These are phyloP conservation scores for Hydra vulgaris DNA, from an alignment of 30 jellyfish, hydroid and myxozoan species.

Conservation along the genomic window DNA sequence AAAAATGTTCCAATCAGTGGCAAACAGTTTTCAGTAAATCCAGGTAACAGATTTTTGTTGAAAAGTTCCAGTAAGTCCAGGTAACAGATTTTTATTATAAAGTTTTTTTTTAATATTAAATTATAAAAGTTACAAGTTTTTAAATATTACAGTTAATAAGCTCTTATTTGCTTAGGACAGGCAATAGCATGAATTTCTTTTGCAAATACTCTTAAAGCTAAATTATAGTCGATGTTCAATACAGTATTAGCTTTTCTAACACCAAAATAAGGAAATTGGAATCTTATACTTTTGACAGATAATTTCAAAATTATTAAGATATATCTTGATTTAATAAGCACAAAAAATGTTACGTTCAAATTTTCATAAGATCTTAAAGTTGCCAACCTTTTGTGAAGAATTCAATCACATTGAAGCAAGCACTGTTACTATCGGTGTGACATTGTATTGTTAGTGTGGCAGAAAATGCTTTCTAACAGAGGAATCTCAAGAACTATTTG, in stretches of 20 bases:
- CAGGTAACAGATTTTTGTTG: background rate
- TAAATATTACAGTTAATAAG: background rate
- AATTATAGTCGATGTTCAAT: background rate
- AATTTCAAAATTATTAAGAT: background rate
- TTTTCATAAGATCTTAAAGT: background rate
- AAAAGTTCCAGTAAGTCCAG: background rate
- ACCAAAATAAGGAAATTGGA: background rate
- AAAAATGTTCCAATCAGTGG: background rate
- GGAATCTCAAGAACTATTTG: too few species aligned
- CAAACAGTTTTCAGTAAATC: background rate
- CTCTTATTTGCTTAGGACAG: background rate
- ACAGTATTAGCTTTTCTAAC: background rate
- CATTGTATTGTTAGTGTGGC: too few species aligned
- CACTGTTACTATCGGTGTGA: background rate
- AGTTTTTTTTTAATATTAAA: background rate
- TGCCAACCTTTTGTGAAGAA: background rate
- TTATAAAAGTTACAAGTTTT: background rate
- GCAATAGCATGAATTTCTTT: too few species aligned
- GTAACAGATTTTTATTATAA: background rate
- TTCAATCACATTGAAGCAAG: background rate
- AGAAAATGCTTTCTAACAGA: too few species aligned
- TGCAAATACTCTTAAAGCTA: background rate
- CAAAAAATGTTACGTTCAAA: background rate
- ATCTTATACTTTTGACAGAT: background rate
- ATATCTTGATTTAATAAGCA: background rate